Evolutionary conservation across 2,113 vertebrate genomes (phyloP).

Genomic region (Candoia aspera): DNA sequence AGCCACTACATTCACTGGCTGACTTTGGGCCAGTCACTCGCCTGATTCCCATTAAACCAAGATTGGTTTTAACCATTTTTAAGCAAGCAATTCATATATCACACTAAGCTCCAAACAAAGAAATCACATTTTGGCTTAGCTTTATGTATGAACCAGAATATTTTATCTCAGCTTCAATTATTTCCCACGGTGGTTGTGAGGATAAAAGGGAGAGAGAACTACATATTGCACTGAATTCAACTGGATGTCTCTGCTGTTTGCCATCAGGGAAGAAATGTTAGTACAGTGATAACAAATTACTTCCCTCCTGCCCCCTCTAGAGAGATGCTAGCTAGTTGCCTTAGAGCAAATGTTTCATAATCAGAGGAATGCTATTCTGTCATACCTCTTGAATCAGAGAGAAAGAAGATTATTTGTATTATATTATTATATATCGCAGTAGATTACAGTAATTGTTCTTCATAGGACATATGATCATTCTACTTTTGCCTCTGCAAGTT

Average conservation of each 20-base stretch:
- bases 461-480: neutral
- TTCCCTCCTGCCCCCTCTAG: too few relatives aligned
- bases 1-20: neutral
- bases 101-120: neutral
- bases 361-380: neutral
- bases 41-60: neutral
- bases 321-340: neutral
- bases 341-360: neutral
- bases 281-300: neutral
- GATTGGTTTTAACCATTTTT: neutral
- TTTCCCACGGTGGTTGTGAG: too few relatives aligned
- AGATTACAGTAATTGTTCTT: neutral
- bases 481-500: neutral
- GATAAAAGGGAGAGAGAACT: neutral
- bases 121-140: neutral
- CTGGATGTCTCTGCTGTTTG: neutral
- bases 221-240: neutral
- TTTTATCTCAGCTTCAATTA: neutral
- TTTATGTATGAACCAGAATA: neutral
- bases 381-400: neutral
- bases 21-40: neutral
- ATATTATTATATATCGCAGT: neutral
- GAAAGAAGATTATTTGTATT: neutral
- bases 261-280: neutral
- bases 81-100: neutral